Evolutionary conservation across 2,888 invertebrate species (phyloP).

Genomic region (Mycalesis mineus): DNA sequence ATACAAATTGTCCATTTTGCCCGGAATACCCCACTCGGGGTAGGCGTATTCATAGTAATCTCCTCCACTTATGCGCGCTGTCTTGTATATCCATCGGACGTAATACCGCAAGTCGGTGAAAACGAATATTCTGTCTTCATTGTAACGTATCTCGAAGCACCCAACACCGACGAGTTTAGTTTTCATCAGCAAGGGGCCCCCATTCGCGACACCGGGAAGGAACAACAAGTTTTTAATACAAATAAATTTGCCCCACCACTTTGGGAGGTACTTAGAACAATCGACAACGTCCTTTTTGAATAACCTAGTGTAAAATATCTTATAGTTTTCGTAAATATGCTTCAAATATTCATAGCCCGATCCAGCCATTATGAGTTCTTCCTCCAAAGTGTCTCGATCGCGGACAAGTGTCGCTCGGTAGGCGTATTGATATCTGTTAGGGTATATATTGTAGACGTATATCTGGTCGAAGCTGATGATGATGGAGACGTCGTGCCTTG

Average conservation of each 20-base stretch:
- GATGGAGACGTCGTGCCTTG: slow-evolving; percentile 46
- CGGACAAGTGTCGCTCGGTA: slow-evolving; percentile 25
- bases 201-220: slow-evolving; percentile 45
- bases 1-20: neutral
- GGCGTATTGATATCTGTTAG: slow-evolving; percentile 35
- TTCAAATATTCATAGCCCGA: slow-evolving; percentile 42
- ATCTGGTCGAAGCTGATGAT: slow-evolving; percentile 45
- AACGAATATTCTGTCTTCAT: slow-evolving; percentile 47
- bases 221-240: slow-evolving; percentile 39
- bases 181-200: slow-evolving; percentile 37
- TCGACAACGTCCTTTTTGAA: slow-evolving; percentile 31
- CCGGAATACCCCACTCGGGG: slow-evolving; percentile 41
- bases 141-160: slow-evolving; percentile 55
- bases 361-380: slow-evolving; percentile 36
- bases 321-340: slow-evolving; percentile 51
- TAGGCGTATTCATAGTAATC: slow-evolving; percentile 58
- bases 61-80: slow-evolving; percentile 33
- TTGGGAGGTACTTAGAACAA: slow-evolving; percentile 49
- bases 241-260: slow-evolving; percentile 59
- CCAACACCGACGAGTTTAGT: slow-evolving; percentile 39
- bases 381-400: neutral
- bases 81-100: slow-evolving; percentile 29
- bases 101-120: slow-evolving; percentile 58
- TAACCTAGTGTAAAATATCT: slow-evolving; percentile 35
- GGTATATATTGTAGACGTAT: slow-evolving; percentile 31